Evolutionary conservation across 2,797 vertebrate species (phyloP).

Genomic region (Oryzias sinensis): DNA sequence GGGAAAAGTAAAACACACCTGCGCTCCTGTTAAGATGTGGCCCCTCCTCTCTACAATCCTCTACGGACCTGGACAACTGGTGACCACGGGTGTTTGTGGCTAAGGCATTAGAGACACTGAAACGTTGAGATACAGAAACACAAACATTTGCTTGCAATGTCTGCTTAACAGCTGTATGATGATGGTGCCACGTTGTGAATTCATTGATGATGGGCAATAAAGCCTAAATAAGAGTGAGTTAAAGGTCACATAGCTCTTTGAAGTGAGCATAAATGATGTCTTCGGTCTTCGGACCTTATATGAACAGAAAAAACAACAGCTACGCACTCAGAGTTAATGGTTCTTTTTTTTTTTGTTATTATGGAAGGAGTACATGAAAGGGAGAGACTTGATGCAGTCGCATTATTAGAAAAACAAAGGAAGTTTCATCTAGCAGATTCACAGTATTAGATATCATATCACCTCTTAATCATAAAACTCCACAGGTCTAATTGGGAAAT

Average conservation of each 20-base stretch:
- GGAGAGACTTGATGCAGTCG: not conserved
- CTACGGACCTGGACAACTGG: too few relatives aligned
- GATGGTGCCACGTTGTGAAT: constrained; percentile 28
- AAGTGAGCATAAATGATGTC: not conserved
- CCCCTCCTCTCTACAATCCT: too few relatives aligned
- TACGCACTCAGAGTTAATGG: not conserved
- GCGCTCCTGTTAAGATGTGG: too few relatives aligned
- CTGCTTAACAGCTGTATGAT: constrained; percentile 42
- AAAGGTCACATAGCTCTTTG: constrained; percentile 20
- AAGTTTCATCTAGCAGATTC: constrained; percentile 6
- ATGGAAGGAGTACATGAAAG: not conserved
- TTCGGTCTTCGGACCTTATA: constrained; percentile 1
- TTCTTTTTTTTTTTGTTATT: not conserved
- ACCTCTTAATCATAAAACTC: not conserved
- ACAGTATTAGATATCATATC: not conserved
- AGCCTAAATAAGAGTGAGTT: constrained; percentile 28
- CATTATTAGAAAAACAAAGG: not conserved
- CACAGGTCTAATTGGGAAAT: constrained; percentile 6
- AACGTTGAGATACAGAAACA: constrained; percentile 5
- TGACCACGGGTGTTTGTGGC: not conserved
- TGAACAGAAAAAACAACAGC: not conserved
- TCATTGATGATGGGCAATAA: constrained; percentile 29
- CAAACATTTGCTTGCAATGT: constrained; percentile 31
- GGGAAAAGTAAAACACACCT: too few relatives aligned
- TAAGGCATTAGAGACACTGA: not conserved